Evolutionary conservation across 2,113 vertebrate genomes (phyloP), one percentile per base, ranked within the genome.

Genomic region (Calcarius ornatus): DNA sequence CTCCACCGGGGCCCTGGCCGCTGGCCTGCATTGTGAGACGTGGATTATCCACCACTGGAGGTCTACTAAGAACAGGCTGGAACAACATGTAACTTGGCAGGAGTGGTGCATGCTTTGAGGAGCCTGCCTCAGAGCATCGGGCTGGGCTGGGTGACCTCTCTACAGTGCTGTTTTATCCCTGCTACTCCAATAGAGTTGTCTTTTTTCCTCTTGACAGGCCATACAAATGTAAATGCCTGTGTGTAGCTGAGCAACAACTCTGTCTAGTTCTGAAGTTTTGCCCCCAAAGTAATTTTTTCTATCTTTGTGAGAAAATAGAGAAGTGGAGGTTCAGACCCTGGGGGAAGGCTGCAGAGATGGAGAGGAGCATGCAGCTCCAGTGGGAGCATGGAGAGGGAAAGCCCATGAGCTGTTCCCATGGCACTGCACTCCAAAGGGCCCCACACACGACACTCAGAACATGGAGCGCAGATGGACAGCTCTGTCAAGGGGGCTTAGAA

Each of bases 341-440:
- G 57, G n/a, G 53, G 45, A 56, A 35, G 54, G 61, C 70, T 82
- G 84, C 19, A 35, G 89, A 28, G 30, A 30, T 2, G 4, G 38
- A 0, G 8, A 73, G 69, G 59, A 60, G 33, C 0, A 0, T 27
- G 18, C 31, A 27, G 38, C 35, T 66, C n/a, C 1, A 5, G 1
- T 4, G 4, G 56, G 31, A 38, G 18, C 9, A 12, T 0, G 7
- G 23, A 53, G 25, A 47, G 35, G 60, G 12, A 43, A 33, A 50
- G 10, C 45, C 23, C 19, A 0, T 4, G 10, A 11, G 38, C 65
- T 60, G 40, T 31, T 71, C 48, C 53, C 50, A 6, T 22, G 76
- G 43, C 69, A 27, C 37, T 24, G 10, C 4, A 0, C 30, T 56
- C 33, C 17, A 5, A 11, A 35, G n/a, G 28, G 19, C 14, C 13